Evolutionary conservation across 2,797 vertebrate species (phyloP), one percentile per base, ranked within the genome.

Genomic region (Poecile montanus): DNA sequence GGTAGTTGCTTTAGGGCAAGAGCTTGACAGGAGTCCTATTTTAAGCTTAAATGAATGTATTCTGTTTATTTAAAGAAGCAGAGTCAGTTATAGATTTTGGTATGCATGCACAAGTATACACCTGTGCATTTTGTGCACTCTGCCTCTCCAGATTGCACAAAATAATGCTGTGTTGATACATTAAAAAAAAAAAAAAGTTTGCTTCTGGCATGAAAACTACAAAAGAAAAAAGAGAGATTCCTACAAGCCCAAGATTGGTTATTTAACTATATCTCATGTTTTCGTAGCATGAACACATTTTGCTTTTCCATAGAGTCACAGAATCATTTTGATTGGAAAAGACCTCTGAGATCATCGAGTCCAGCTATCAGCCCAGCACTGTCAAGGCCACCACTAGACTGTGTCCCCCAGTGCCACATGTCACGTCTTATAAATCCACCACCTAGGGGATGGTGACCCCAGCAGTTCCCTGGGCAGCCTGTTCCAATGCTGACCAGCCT

Each of bases 1-100:
- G 95, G 91, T 88, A 88, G 83, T 84, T 93, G 93, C 96, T 94
- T 2, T 54, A 96, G 94, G 95, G 85, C 71, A 91, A 53, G 68
- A 94, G 71, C 88, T 87, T 95, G 96, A 94, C 95, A 93, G 79
- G 56, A 88, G 83, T 79, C 91, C 94, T 94, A 82, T 94, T 96
- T 95, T 95, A 77, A 87, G 74, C 72, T 71, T 73, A 93, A 95
- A 94, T 80, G 21, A 93, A 90, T 91, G 87, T 76, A 91, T 88
- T 86, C n/a, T 72, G 76, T 93, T 96, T 95, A 87, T 94, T 97
- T 96, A 95, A 94, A 95, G 93, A 74, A 85, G 70, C 42, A 79
- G 60, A 93, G 20, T 45, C 71, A 32, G 60, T 53, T 70, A 38
- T 7, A 61, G 74, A 29, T 88, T 85, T 95, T 62, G 56, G 77